Evolutionary conservation across 1,140 invertebrate species (phyloP).

Genomic region (Arion vulgaris): DNA sequence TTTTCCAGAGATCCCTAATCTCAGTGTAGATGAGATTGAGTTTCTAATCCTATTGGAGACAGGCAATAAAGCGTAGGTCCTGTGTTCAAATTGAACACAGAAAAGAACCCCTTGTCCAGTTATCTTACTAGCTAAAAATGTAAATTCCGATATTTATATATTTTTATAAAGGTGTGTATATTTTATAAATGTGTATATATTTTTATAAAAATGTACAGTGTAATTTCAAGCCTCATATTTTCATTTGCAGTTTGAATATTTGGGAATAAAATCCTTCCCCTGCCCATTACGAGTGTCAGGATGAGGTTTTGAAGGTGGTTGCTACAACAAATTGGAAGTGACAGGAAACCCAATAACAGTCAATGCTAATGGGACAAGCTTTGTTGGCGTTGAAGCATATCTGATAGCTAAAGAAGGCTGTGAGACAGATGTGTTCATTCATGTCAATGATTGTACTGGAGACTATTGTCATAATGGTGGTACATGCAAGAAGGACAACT

Average conservation of each 20-base stretch:
- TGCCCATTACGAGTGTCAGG: slow-evolving; percentile 96
- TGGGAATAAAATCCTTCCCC: slow-evolving; percentile 98
- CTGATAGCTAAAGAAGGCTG: slow-evolving; percentile 86
- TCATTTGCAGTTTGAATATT: slow-evolving; percentile 87
- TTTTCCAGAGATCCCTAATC: no score
- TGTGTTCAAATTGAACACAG: no score
- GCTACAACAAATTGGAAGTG: slow-evolving; percentile 92
- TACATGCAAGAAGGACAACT: slow-evolving; percentile 82
- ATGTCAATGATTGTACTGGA: slow-evolving; percentile 81
- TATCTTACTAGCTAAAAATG: no score
- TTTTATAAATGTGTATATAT: no score
- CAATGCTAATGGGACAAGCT: slow-evolving; percentile 95
- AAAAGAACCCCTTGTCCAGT: no score
- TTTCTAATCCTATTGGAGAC: no score
- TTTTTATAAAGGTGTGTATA: no score
- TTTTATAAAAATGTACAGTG: no score
- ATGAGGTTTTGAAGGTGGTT: slow-evolving; percentile 94
- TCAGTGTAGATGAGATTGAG: no score
- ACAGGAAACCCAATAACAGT: slow-evolving; percentile 89
- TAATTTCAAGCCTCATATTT: background rate
- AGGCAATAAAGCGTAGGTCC: no score
- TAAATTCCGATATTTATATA: no score
- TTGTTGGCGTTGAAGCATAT: slow-evolving; percentile 93
- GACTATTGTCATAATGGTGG: slow-evolving; percentile 96
- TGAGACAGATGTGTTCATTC: slow-evolving; percentile 55